A percentile compares a stretch with the other conserved stretches of the same genome.
Conservation (phyloP, 2,888 invertebrate species). For the Tetragonisca angustula region DNA sequence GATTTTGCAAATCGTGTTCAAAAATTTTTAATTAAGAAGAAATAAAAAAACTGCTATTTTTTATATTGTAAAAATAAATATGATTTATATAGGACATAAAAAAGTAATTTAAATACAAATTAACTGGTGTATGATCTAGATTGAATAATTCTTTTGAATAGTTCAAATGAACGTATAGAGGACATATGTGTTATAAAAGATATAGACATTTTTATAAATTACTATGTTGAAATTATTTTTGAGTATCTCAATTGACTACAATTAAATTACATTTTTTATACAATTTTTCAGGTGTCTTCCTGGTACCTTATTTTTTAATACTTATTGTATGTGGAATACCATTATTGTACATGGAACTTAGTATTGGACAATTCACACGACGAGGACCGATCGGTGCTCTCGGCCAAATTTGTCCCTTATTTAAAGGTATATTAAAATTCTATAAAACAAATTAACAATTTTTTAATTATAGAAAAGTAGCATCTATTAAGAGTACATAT, state of each 20-base stretch:
- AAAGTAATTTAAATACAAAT: neutral
- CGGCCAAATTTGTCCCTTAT: constrained; percentile 95
- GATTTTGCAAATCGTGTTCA: neutral
- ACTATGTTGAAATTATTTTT: neutral
- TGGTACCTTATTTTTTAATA: constrained; percentile 97
- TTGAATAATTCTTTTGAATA: neutral
- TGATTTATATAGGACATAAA: neutral
- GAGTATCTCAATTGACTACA: neutral
- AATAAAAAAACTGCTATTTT: neutral
- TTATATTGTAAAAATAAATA: neutral
- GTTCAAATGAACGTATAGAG: neutral
- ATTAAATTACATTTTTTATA: neutral
- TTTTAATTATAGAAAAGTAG: neutral
- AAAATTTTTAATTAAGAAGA: neutral
- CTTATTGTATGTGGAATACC: constrained; percentile 96
- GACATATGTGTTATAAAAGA: too few relatives aligned
- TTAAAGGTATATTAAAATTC: constrained; percentile 89
- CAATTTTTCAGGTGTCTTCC: constrained; percentile 92
- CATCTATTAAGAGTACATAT: too few relatives aligned
- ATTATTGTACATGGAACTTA: constrained; percentile 96
- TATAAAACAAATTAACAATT: neutral
- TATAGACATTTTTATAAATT: neutral
- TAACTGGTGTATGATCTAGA: neutral
- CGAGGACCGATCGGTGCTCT: constrained; percentile 96
- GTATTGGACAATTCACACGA: constrained; percentile 96